Percentiles rank a stretch among this genome's conserved stretches.
phyloP scores from a whole-genome alignment of 2,797 vertebrate species.

The Paguma larvata region DNA sequence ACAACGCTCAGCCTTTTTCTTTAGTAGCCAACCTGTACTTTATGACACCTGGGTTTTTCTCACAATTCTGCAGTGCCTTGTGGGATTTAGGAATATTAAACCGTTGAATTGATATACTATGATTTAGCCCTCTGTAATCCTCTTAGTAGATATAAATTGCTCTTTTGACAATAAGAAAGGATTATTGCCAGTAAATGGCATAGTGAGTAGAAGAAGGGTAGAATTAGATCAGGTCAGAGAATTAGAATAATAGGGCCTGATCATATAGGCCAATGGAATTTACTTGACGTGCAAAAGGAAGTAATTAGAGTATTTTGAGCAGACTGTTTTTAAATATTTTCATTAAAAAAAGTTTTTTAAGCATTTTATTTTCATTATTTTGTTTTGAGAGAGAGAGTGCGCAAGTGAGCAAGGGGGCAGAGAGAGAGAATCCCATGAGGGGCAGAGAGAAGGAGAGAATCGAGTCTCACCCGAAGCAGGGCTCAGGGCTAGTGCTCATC shows the following conservation, averaged over 20 bases:
- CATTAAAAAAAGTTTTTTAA: no score
- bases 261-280: background rate
- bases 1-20: background rate
- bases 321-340: background rate
- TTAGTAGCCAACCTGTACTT: background rate
- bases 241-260: background rate
- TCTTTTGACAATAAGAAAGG: background rate
- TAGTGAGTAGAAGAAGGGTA: background rate
- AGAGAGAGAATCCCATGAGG: no score
- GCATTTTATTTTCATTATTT: no score
- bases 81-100: constrained; percentile 34
- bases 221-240: constrained; percentile 39
- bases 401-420: no score
- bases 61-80: background rate
- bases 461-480: no score
- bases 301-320: constrained; percentile 1
- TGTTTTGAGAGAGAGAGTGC: no score
- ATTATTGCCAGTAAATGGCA: constrained; percentile 24
- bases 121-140: constrained; percentile 29
- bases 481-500: no score
- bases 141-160: constrained; percentile 68
- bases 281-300: background rate
- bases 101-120: constrained; percentile 7
- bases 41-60: background rate
- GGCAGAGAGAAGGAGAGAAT: no score